Evolutionary conservation across 2,888 invertebrate species (phyloP).

Genomic region (Aphodius granarius): DNA sequence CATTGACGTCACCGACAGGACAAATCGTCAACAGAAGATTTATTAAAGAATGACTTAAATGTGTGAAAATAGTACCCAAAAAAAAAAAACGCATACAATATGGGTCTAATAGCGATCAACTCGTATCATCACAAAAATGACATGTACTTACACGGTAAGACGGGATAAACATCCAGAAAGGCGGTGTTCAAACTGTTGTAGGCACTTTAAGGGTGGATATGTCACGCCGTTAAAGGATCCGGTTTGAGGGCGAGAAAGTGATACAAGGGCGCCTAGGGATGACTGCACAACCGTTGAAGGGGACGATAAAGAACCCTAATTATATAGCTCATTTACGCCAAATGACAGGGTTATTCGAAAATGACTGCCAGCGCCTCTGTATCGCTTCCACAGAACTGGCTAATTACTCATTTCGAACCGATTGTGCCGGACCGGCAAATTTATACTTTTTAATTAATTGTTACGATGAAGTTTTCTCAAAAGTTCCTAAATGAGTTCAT

Average conservation of each 20-base stretch:
- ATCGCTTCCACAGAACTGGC: neutral
- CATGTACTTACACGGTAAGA: no score
- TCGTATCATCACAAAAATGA: no score
- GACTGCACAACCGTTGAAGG: neutral
- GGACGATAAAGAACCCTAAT: neutral
- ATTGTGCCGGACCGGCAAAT: neutral
- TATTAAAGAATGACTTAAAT: neutral
- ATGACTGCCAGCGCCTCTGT: neutral
- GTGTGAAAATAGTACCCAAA: neutral
- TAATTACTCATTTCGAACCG: neutral
- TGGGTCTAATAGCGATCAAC: no score
- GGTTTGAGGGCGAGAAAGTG: neutral
- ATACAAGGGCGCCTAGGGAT: neutral
- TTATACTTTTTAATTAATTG: neutral
- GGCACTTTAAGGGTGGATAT: neutral
- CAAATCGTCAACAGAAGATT: no score
- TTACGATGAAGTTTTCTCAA: no score
- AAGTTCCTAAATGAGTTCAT: no score
- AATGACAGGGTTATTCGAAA: neutral
- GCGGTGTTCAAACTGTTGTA: neutral
- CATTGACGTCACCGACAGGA: no score
- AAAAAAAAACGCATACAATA: no score
- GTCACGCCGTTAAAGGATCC: neutral
- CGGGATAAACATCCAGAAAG: neutral
- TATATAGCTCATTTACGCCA: neutral